phyloP scores from a whole-genome alignment of 2,797 vertebrate genomes.

The Enoplosus armatus region DNA sequence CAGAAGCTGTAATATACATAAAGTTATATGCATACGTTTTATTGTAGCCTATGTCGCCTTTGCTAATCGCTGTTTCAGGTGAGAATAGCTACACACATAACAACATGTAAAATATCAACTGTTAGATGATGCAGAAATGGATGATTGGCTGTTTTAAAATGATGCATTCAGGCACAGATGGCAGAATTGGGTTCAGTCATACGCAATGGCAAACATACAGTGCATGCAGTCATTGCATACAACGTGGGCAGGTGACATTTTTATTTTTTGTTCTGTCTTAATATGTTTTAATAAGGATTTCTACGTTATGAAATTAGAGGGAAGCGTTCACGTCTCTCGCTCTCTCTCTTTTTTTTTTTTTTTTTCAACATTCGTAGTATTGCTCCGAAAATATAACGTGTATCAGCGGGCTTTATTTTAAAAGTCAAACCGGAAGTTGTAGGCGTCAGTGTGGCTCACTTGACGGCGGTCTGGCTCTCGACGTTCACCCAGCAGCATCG shows the following conservation, averaged over 20 bases:
- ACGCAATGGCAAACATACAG: background rate
- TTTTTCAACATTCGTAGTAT: no score
- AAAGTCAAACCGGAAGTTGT: constrained; percentile 19
- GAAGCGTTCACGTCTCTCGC: background rate
- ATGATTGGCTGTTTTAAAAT: background rate
- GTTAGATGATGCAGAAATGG: background rate
- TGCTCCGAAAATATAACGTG: rapidly evolving
- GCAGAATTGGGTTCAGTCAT: background rate
- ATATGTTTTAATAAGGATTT: background rate
- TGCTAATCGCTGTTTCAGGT: background rate
- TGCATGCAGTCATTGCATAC: background rate
- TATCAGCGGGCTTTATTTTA: constrained; percentile 35
- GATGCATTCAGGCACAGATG: background rate
- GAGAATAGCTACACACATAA: background rate
- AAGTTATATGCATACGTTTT: rapidly evolving
- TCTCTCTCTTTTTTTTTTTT: no score
- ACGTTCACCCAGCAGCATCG: constrained; percentile 69
- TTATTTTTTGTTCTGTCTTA: background rate
- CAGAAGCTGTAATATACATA: background rate
- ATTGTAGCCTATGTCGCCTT: background rate
- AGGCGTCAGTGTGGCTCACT: rapidly evolving
- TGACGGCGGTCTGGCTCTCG: constrained; percentile 53
- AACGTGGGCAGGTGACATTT: background rate
- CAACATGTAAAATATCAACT: no score
- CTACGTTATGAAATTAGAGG: rapidly evolving